Evolutionary conservation across 1,140 invertebrate genomes (phyloP), one percentile per base, ranked within the genome.

Genomic region (Lepidurus packardi): DNA sequence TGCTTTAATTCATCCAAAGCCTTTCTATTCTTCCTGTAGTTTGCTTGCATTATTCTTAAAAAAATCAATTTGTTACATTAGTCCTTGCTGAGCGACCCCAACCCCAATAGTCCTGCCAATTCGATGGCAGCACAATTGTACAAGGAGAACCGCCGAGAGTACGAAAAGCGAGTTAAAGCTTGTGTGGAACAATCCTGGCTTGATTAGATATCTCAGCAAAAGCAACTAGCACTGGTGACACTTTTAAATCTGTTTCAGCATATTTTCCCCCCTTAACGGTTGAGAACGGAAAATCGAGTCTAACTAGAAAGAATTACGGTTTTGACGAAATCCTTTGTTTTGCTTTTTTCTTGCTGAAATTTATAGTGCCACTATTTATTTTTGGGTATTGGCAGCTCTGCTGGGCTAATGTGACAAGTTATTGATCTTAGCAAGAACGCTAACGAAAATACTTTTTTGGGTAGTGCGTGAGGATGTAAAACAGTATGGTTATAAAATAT

Each of bases 41-140:
- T 13, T 65, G 16, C 6, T 9, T 65, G 53, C 53, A 65, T 65
- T 13, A 65, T 65, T 65, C 53, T 65, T 21, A 65, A 65, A 65
- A 34, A 34, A 65, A 13, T 65, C 9, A 21, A 9, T 65, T 21
- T 65, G 53, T 65, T 65, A 21, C 53, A 65, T 76, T 85, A 90
- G 87, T 89, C 88, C 75, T 84, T 89, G 81, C 84, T 90, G 81
- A 88, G 89, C 83, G 90, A 91, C 83, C 90, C 90, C 73, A 91
- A 91, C 85, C 90, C 90, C 65, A 91, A 91, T 82, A 90, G 89
- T 78, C 91, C 90, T 45, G 90, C 90, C 21, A 91, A 91, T 84
- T 90, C 89, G 76, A 82, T 90, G 81, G 90, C 90, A 73, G 90
- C 91, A 11, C 90, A 91, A 83, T 86, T 91, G 76, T 91, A 91